Evolutionary conservation across 2,888 invertebrate species (phyloP).

Genomic region (Blera fallax): DNA sequence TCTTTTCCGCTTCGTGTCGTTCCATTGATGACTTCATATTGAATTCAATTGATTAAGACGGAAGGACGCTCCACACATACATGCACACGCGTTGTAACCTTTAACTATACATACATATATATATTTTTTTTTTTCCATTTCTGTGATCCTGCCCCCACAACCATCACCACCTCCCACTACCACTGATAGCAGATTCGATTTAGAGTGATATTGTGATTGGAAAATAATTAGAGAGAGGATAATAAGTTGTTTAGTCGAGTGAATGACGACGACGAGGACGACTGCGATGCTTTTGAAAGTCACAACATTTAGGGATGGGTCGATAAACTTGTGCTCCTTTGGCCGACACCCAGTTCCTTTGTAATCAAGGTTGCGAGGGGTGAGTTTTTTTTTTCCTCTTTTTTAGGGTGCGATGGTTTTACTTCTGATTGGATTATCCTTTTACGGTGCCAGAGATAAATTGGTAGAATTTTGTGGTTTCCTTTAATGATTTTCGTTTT

Average conservation of each 20-base stretch:
- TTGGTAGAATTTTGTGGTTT: slow-evolving; percentile 28
- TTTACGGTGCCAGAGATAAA: slow-evolving; percentile 12
- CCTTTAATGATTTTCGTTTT: slow-evolving; percentile 23
- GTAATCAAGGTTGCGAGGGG: not conserved
- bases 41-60: slow-evolving; percentile 63
- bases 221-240: slow-evolving; percentile 46
- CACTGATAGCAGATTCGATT: slow-evolving; percentile 1
- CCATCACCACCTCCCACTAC: not conserved
- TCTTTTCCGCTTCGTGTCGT: slow-evolving; percentile 48
- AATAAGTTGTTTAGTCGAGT: slow-evolving; percentile 27
- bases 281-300: slow-evolving; percentile 23
- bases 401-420: slow-evolving; percentile 20
- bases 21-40: slow-evolving; percentile 64
- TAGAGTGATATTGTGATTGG: slow-evolving; percentile 38
- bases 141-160: not conserved
- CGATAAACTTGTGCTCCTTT: not conserved
- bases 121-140: slow-evolving; percentile 1
- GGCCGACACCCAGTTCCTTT: slow-evolving; percentile 5
- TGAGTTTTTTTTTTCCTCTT: not conserved
- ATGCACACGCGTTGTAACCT: slow-evolving; percentile 30
- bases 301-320: not conserved
- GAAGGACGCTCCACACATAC: slow-evolving; percentile 37
- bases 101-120: not conserved
- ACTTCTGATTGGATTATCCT: slow-evolving; percentile 48
- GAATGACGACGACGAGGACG: not conserved